Percentiles rank a stretch among this genome's conserved stretches.
phyloP scores from a whole-genome alignment of 1,140 invertebrate species.

The Brachystomella parvula region DNA sequence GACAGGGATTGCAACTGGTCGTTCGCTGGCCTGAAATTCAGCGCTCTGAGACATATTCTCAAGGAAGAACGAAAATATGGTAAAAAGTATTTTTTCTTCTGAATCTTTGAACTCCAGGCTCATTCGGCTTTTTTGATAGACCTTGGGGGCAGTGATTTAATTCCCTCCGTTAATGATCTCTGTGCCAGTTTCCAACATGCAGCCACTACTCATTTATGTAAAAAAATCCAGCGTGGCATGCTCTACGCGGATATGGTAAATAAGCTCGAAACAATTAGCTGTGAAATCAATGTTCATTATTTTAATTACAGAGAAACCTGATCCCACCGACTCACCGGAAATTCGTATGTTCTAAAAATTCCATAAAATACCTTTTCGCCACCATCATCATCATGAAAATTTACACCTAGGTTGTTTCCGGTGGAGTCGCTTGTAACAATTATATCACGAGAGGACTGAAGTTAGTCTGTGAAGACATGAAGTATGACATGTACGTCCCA shows the following conservation, averaged over 20 bases:
- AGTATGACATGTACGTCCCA: constrained; percentile 62
- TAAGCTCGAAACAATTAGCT: neutral
- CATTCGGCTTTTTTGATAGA: constrained; percentile 39
- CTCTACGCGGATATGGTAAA: constrained; percentile 58
- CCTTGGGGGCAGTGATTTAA: constrained; percentile 55
- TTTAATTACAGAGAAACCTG: constrained; percentile 14
- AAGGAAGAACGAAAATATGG: constrained; percentile 54
- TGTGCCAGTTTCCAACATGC: constrained; percentile 75
- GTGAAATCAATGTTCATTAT: constrained; percentile 47
- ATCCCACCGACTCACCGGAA: neutral
- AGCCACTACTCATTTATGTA: constrained; percentile 67
- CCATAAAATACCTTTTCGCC: neutral
- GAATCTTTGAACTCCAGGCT: neutral
- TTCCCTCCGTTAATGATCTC: constrained; percentile 71
- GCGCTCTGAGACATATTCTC: constrained; percentile 48
- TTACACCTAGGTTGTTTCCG: constrained; percentile 72
- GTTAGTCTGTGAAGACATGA: constrained; percentile 57
- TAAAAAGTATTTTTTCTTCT: constrained; percentile 39
- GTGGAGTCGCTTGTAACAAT: constrained; percentile 90
- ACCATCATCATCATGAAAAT: neutral
- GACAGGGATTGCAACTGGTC: constrained; percentile 74
- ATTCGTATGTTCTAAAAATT: constrained; percentile 8
- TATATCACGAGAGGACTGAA: constrained; percentile 63
- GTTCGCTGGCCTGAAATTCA: constrained; percentile 64
- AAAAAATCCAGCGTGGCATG: constrained; percentile 72